Conservation (phyloP, 2,113 vertebrate genomes). For the Lepus americanus region DNA sequence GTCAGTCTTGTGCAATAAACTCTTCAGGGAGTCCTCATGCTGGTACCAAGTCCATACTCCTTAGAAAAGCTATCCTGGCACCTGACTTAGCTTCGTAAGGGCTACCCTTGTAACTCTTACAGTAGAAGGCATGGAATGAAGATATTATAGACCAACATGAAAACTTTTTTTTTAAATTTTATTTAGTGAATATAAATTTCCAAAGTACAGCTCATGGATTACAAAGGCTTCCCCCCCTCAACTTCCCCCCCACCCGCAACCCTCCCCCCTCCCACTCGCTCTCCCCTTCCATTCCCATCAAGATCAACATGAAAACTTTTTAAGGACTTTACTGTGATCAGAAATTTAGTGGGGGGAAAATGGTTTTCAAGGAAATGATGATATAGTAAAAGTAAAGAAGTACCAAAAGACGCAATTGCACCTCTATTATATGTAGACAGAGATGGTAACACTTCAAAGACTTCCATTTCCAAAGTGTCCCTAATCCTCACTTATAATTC, state of each 20-base stretch:
- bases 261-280: too few species aligned
- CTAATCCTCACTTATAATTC: conserved; percentile 7
- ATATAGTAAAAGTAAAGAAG: conserved; percentile 14
- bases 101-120: neutral
- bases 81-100: neutral
- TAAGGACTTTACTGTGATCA: conserved; percentile 36
- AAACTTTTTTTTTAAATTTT: too few species aligned
- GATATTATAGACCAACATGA: neutral
- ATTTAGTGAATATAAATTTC: too few species aligned
- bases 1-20: neutral
- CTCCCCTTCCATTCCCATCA: too few species aligned
- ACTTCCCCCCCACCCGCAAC: too few species aligned
- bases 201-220: too few species aligned
- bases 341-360: conserved; percentile 50
- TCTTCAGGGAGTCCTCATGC: neutral
- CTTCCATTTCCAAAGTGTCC: conserved; percentile 43
- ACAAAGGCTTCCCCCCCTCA: too few species aligned
- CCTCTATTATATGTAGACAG: neutral
- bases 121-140: neutral
- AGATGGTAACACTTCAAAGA: neutral
- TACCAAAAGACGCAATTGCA: neutral
- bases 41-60: neutral
- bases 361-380: conserved; percentile 30
- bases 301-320: neutral
- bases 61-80: neutral